Conservation (phyloP, 2,797 vertebrate genomes). For the Anableps anableps region DNA sequence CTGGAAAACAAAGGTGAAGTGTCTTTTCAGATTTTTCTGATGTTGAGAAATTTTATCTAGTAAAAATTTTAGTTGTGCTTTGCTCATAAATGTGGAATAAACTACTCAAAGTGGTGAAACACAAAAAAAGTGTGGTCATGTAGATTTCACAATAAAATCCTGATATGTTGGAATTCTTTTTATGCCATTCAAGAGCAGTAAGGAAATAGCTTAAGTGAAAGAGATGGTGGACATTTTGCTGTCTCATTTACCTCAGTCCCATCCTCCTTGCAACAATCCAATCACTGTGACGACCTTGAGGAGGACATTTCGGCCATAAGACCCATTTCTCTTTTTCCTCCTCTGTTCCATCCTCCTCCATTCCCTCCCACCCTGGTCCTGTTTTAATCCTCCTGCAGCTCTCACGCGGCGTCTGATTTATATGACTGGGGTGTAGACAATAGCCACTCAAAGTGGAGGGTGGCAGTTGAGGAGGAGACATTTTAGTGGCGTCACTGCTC, state of each 20-base stretch:
- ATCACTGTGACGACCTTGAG: slow-evolving; percentile 74
- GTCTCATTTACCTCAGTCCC: slow-evolving; percentile 56
- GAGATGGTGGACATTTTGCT: slow-evolving; percentile 38
- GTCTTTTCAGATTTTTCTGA: background rate
- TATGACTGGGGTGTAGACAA: slow-evolving; percentile 68
- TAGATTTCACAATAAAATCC: slow-evolving; percentile 13
- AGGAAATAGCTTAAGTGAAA: slow-evolving; percentile 32
- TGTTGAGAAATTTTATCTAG: background rate
- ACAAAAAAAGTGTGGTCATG: slow-evolving; percentile 1
- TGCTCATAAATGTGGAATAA: background rate
- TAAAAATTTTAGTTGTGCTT: slow-evolving; percentile 5
- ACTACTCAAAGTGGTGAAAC: slow-evolving; percentile 12
- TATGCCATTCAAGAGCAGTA: slow-evolving; percentile 20
- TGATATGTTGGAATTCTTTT: slow-evolving; percentile 4
- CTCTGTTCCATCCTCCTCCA: slow-evolving; percentile 52
- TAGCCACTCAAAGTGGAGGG: slow-evolving; percentile 56
- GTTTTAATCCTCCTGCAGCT: slow-evolving; percentile 58
- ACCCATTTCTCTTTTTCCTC: slow-evolving; percentile 51
- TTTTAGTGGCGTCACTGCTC: slow-evolving; percentile 55
- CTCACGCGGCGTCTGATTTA: slow-evolving; percentile 65
- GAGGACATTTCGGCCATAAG: slow-evolving; percentile 68
- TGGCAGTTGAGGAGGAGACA: slow-evolving; percentile 44
- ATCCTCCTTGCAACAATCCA: slow-evolving; percentile 58
- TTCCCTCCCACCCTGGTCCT: slow-evolving; percentile 36
- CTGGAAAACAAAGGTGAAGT: background rate